phyloP scores from a whole-genome alignment of 37 sponge, comb jelly and placozoan genomes.

The Chondrilla cf. caribensis region DNA sequence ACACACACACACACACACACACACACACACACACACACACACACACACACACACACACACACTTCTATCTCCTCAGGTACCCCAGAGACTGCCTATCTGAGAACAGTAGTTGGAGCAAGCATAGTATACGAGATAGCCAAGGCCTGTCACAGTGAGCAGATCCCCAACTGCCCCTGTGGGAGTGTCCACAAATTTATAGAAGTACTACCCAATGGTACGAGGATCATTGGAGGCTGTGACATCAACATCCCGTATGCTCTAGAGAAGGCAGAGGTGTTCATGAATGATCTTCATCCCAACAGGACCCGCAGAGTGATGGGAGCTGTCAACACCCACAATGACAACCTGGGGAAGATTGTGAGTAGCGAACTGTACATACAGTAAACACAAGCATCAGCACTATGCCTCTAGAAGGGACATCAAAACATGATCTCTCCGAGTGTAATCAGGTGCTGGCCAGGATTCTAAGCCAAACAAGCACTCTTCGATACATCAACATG shows the following conservation, averaged over 20 bases:
- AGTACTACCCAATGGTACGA: background rate
- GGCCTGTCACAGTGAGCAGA: conserved; percentile 28
- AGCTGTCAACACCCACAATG: conserved; percentile 5
- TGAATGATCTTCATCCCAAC: background rate
- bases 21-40: conserved; percentile 41
- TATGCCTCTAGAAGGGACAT: no score
- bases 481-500: no score
- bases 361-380: background rate
- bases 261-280: background rate
- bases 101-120: conserved; percentile 41
- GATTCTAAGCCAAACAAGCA: no score
- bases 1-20: conserved; percentile 34
- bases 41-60: conserved; percentile 5
- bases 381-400: background rate
- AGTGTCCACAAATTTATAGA: background rate
- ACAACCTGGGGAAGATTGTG: conserved; percentile 8
- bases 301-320: background rate
- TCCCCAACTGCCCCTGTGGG: conserved; percentile 36
- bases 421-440: no score
- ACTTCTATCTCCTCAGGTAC: conserved; percentile 28
- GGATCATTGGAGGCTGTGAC: conserved; percentile 21
- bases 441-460: no score
- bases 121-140: conserved; percentile 30
- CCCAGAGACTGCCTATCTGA: conserved; percentile 42
- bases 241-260: conserved; percentile 26